Percentiles rank a stretch among this genome's conserved stretches.
Evolutionary conservation across 2,888 invertebrate species (phyloP).

Genomic region (Hybos culiciformis): DNA sequence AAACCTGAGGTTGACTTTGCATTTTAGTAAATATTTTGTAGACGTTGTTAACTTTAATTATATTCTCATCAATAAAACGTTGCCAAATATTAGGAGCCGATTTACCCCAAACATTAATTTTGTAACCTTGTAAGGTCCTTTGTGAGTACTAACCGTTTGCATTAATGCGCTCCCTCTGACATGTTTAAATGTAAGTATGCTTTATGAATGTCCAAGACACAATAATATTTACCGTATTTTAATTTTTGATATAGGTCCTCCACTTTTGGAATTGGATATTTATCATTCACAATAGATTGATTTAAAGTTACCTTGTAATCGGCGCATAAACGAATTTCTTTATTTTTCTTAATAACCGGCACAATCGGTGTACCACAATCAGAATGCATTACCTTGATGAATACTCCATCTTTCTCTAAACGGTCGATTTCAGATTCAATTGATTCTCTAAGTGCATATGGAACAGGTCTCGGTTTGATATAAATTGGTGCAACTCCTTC

Average conservation of each 20-base stretch:
- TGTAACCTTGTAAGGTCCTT: conserved; percentile 11
- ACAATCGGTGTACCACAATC: conserved; percentile 10
- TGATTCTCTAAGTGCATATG: conserved; percentile 5
- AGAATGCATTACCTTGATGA: conserved; percentile 11
- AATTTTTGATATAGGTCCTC: conserved; percentile 7
- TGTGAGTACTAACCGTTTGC: conserved; percentile 6
- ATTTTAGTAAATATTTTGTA: no score
- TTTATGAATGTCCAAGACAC: conserved; percentile 9
- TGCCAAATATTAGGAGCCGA: conserved; percentile 11
- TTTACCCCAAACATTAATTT: conserved; percentile 12
- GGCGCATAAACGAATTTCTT: conserved; percentile 2
- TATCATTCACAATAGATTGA: conserved; percentile 8
- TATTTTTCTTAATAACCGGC: conserved; percentile 8
- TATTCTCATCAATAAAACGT: conserved; percentile 11
- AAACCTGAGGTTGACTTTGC: no score
- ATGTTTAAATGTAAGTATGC: conserved; percentile 11
- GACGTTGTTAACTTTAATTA: no score
- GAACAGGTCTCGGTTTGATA: conserved; percentile 5
- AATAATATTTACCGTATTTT: conserved; percentile 11
- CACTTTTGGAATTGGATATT: conserved; percentile 8
- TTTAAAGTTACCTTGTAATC: conserved; percentile 11
- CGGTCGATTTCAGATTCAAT: conserved; percentile 7
- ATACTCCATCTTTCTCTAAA: conserved; percentile 3
- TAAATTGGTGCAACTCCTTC: conserved; percentile 7
- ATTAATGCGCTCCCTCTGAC: conserved; percentile 9